These are phyloP conservation scores for Neosilurus mollespiculum DNA, from an alignment of 2,797 vertebrate genomes.

Conservation along the genomic window DNA sequence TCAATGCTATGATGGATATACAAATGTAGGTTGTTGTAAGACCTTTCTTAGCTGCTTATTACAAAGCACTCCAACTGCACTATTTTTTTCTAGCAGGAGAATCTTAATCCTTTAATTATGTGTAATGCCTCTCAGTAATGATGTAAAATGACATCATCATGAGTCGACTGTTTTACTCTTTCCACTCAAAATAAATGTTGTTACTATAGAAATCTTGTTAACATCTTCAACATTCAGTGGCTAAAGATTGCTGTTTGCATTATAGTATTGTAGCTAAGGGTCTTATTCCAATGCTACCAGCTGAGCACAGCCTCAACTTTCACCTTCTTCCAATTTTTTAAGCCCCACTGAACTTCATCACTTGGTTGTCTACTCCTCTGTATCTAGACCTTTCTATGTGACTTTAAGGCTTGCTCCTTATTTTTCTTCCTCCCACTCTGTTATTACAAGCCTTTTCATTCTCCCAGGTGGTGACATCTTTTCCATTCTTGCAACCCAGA, in stretches of 20 bases:
- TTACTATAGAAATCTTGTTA: neutral
- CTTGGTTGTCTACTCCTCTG: neutral
- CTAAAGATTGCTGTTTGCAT: neutral
- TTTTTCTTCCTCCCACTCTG: neutral
- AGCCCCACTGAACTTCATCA: neutral
- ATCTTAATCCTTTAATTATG: neutral
- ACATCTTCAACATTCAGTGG: neutral
- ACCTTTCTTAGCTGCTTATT: neutral
- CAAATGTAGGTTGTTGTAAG: neutral
- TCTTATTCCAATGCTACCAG: neutral
- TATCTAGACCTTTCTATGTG: neutral
- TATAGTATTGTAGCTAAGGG: neutral
- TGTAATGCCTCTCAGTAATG: neutral
- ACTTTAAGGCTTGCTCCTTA: neutral
- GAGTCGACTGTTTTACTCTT: neutral
- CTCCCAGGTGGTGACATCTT: conserved; percentile 34
- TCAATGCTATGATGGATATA: neutral
- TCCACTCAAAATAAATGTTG: neutral
- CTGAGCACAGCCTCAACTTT: neutral
- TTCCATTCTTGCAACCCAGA: conserved; percentile 43
- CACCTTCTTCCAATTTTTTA: neutral
- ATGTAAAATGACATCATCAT: neutral
- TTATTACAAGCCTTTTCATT: neutral
- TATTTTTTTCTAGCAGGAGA: neutral
- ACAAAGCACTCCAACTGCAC: neutral